Percentiles rank a stretch among this genome's conserved stretches.
Conservation (phyloP, 2,797 vertebrate genomes). For the Chanos chanos region DNA sequence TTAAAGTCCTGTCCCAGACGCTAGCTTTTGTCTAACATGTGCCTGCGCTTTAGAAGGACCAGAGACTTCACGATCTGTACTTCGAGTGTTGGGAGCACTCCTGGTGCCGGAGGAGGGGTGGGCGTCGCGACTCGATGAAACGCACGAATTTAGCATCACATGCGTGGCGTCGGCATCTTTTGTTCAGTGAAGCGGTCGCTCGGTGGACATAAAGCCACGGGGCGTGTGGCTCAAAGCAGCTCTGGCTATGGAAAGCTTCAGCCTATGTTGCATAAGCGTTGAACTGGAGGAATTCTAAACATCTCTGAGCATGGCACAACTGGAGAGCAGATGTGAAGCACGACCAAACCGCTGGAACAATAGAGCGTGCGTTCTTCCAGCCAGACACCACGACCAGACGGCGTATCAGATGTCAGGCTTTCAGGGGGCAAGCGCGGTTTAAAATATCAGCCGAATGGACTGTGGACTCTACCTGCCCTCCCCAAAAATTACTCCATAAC, state of each 20-base stretch:
- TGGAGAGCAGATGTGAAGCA: conserved; percentile 64
- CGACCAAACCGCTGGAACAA: conserved; percentile 30
- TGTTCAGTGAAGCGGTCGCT: neutral
- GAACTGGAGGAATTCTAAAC: conserved; percentile 26
- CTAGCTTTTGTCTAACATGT: no score
- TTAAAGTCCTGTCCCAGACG: no score
- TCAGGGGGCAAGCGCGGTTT: conserved; percentile 13
- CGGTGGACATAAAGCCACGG: neutral
- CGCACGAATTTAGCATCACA: neutral
- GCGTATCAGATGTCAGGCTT: neutral
- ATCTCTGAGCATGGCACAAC: conserved; percentile 43
- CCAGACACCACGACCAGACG: conserved; percentile 16
- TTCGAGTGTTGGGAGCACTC: neutral
- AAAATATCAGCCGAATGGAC: neutral
- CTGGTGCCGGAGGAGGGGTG: neutral
- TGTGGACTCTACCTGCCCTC: no score
- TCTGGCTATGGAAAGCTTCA: conserved; percentile 2
- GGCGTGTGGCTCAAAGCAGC: neutral
- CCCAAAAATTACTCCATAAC: no score
- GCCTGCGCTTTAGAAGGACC: no score
- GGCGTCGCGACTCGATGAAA: neutral
- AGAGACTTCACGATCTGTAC: no score
- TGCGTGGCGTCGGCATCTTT: conserved; percentile 18
- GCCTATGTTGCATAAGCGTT: no score
- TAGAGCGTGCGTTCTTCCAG: neutral